Evolutionary conservation across 2,113 vertebrate genomes (phyloP), one percentile per base, ranked within the genome.

Genomic region (Pachycephala philippinensis): DNA sequence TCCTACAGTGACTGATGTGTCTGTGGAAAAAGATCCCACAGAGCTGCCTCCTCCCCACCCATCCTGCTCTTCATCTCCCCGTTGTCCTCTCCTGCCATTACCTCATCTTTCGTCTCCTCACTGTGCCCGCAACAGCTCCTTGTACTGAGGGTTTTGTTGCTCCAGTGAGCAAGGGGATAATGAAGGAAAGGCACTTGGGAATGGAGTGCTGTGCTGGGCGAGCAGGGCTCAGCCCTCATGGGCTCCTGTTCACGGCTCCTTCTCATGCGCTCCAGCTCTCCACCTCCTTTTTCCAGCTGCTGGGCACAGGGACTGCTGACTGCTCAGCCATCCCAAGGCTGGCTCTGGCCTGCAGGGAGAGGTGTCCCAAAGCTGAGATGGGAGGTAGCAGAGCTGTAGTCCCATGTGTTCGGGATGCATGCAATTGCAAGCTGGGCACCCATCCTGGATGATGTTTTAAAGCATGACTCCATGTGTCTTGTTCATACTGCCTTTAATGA

Each of bases 151-250:
- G 9, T 42, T 79, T 45, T 61, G 33, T 40, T 86, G 50, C 30
- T 79, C 30, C 4, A 1, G 4, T 50, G 54, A 47, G 61, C 37
- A 47, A 44, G 24, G 24, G 18, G 10, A 23, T 53, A 71, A 23
- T 0, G n/a, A 80, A 39, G 68, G 52, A 39, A 65, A 84, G 27
- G 6, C 20, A 2, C 20, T n/a, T 2, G 3, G 69, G 14, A 66
- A 30, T 15, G 31, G 26, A 31, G 20, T 31, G 35, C 47, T 10
- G 7, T 4, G 4, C 68, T 56, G 56, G 37, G 31, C 1, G 3
- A 63, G 59, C 54, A 33, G 23, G 0, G 0, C 28, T 61, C 40
- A 47, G 63, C 27, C 47, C 22, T 85, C 8, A 0, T 11, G 31
- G 39, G 1, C 31, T 59, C 24, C n/a, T 64, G 57, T 27, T 37